Evolutionary conservation across 2,113 vertebrate species (phyloP).

Genomic region (Colossoma macropomum): DNA sequence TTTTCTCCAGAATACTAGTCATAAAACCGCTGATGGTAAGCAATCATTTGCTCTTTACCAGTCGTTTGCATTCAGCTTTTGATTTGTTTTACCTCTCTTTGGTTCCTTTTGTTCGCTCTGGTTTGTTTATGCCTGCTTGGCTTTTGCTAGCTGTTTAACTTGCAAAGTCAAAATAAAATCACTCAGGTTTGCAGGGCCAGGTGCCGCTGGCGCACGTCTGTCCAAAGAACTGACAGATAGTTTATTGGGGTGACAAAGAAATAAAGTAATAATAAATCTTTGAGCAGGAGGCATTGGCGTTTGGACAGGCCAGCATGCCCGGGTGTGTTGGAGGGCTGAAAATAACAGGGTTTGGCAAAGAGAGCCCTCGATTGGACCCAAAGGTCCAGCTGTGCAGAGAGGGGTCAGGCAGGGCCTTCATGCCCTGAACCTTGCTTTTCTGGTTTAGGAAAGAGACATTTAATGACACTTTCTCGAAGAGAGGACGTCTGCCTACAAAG

Average conservation of each 20-base stretch:
- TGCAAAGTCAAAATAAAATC: constrained; percentile 20
- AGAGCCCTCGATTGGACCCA: constrained; percentile 42
- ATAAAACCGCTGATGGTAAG: not conserved
- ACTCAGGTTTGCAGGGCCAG: constrained; percentile 38
- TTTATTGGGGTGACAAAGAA: constrained; percentile 48
- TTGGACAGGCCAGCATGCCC: constrained; percentile 62
- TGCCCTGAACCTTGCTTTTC: constrained; percentile 68
- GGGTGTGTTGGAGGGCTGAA: constrained; percentile 67
- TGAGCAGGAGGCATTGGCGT: constrained; percentile 38
- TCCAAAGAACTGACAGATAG: constrained; percentile 45
- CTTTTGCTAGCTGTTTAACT: constrained; percentile 12
- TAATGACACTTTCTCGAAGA: constrained; percentile 49
- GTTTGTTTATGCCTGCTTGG: constrained; percentile 22
- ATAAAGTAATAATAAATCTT: constrained; percentile 50
- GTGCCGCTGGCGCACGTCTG: constrained; percentile 5
- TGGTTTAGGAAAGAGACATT: constrained; percentile 10
- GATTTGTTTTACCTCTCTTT: not conserved
- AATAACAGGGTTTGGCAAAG: constrained; percentile 72
- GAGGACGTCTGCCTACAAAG: constrained; percentile 57
- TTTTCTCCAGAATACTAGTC: not conserved
- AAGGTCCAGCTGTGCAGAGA: constrained; percentile 52
- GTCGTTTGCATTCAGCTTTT: not conserved
- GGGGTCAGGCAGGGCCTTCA: constrained; percentile 52
- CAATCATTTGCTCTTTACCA: not conserved
- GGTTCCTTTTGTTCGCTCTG: not conserved